Evolutionary conservation across 2,888 invertebrate genomes (phyloP), one percentile per base, ranked within the genome.

Genomic region (Apamea monoglypha): DNA sequence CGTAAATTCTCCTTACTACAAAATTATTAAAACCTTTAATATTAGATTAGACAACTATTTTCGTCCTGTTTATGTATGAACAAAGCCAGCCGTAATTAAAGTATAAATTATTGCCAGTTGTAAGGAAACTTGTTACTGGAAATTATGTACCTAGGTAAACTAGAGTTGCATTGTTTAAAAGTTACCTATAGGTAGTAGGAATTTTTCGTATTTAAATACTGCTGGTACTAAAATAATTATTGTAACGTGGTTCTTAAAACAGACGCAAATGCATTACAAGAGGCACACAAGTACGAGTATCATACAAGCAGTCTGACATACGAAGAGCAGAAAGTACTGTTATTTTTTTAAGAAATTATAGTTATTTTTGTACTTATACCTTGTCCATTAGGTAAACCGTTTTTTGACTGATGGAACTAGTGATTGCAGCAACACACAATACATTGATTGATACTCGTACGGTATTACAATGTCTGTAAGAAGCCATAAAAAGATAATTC

Each of bases 1-100:
- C 44, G 3, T 80, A 59, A 40, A 63, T 81, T 47, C 7, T 25
- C 21, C 29, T 29, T 44, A 40, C 47, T 5, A 53, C 18, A n/a
- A 76, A 59, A 76, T 66, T 75, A 75, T 73, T 86, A 75, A 83
- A 75, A 78, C 67, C 68, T 83, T 64, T 61, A 74, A 73, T 81
- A 76, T 73, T 63, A 86, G 73, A 78, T 78, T 70, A 71, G 63
- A 76, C 12, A n/a, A 74, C 47, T 71, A 78, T 81, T 72, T 64
- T 70, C 63, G 83, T 75, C 25, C 53, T 59, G 40, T 72, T 74
- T 72, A 44, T n/a, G 77, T 72, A 66, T 40, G 50, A 36, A 76
- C 73, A 67, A 85, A 85, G 63, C 61, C 29, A 68, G 40, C 63
- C 68, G 67, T 76, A 63, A 85, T 84, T 84, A 85, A 85, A 82